These are phyloP conservation scores for Heterodera carotae DNA, from an alignment of 1,140 invertebrate species.

Conservation along the genomic window DNA sequence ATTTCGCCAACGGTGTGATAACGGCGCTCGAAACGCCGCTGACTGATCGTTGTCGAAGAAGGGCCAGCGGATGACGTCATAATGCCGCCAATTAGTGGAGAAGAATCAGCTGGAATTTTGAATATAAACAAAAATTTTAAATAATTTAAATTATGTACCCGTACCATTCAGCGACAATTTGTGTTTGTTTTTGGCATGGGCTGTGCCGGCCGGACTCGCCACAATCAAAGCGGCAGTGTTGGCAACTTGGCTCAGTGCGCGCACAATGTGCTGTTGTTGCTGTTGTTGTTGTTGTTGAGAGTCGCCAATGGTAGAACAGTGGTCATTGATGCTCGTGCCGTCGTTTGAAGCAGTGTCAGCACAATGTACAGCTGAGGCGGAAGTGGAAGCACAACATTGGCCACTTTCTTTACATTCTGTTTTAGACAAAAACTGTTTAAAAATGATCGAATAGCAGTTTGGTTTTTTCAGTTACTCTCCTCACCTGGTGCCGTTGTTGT, in stretches of 20 bases:
- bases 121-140: not conserved
- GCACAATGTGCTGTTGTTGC: constrained; percentile 3
- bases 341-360: not conserved
- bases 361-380: not conserved
- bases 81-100: constrained; percentile 3
- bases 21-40: constrained; percentile 57
- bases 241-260: constrained; percentile 11
- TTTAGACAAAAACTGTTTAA: not conserved
- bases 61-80: not conserved
- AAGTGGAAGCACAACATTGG: not conserved
- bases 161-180: not conserved
- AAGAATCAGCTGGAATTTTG: constrained; percentile 3
- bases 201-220: constrained; percentile 2
- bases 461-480: not conserved
- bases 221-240: constrained; percentile 13
- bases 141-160: not conserved
- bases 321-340: not conserved
- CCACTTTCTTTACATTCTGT: not conserved
- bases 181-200: not conserved
- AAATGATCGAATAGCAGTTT: not conserved
- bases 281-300: not conserved
- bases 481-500: too few species aligned
- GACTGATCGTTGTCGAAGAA: constrained; percentile 20
- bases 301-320: not conserved
- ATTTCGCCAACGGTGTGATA: constrained; percentile 64